A percentile compares a stretch with the other conserved stretches of the same genome.
These are phyloP conservation scores for Eulacestoma nigropectus DNA, from an alignment of 2,113 vertebrate species.

Conservation along the genomic window DNA sequence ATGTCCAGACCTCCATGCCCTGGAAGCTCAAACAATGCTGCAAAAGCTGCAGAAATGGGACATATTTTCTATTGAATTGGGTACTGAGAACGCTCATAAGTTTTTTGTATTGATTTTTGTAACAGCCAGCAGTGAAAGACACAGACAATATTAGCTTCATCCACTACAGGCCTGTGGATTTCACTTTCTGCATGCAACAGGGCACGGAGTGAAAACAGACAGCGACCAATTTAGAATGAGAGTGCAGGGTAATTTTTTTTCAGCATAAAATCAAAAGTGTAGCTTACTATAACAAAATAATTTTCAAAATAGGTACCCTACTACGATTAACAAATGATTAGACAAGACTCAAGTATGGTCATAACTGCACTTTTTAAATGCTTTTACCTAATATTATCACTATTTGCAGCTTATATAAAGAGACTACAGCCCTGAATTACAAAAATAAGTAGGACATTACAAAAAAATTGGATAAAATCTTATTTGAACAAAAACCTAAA, in stretches of 20 bases:
- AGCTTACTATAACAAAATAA: background rate
- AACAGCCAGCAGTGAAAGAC: constrained; percentile 61
- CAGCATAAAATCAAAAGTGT: background rate
- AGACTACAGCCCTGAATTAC: background rate
- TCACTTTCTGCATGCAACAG: constrained; percentile 40
- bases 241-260: background rate
- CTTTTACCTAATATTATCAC: background rate
- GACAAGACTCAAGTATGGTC: background rate
- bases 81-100: constrained; percentile 62
- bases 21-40: constrained; percentile 60
- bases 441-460: background rate
- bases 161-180: constrained; percentile 36
- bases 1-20: constrained; percentile 64
- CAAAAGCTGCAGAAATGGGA: constrained; percentile 63
- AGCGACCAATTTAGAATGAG: background rate
- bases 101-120: constrained; percentile 69
- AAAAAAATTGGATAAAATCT: background rate
- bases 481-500: background rate
- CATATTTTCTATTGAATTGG: constrained; percentile 67
- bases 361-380: background rate
- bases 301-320: background rate
- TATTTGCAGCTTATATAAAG: background rate
- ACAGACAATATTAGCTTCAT: constrained; percentile 62
- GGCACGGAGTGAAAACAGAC: background rate
- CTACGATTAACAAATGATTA: background rate